These are phyloP conservation scores for Eulemur albifrons DNA, from an alignment of 2,797 vertebrate genomes.

Conservation along the genomic window DNA sequence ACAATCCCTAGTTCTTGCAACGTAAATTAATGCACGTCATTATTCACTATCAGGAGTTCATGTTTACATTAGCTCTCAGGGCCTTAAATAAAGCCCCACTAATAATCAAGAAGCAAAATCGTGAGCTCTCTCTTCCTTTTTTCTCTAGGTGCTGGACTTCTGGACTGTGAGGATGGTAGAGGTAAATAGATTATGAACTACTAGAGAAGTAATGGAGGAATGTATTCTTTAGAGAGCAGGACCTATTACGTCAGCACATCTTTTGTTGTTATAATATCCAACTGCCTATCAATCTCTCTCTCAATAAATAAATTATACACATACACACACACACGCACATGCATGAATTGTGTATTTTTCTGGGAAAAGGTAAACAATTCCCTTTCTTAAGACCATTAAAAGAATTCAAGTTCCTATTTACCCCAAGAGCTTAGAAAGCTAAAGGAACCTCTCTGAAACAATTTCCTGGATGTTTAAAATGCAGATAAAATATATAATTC, in stretches of 20 bases:
- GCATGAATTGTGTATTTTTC: neutral
- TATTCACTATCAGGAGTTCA: neutral
- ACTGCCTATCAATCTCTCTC: neutral
- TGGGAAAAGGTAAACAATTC: neutral
- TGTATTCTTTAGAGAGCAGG: neutral
- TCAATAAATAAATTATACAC: neutral
- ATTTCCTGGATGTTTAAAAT: neutral
- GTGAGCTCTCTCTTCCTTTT: neutral
- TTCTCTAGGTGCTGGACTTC: constrained; percentile 62
- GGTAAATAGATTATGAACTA: constrained; percentile 5
- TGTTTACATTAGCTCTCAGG: neutral
- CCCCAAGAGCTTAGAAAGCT: neutral
- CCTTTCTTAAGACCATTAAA: neutral
- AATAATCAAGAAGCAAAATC: constrained; percentile 25
- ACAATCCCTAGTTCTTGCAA: neutral
- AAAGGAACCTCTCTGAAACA: constrained; percentile 11
- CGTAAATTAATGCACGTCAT: neutral
- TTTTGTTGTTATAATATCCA: neutral
- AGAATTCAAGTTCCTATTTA: neutral
- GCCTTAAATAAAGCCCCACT: neutral
- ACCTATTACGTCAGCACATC: neutral
- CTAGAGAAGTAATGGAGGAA: neutral
- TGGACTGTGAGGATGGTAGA: constrained; percentile 66
- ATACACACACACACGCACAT: neutral
- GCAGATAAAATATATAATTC: neutral